Evolutionary conservation across 2,888 invertebrate genomes (phyloP).

Genomic region (Pycnomerus fuliginosus): DNA sequence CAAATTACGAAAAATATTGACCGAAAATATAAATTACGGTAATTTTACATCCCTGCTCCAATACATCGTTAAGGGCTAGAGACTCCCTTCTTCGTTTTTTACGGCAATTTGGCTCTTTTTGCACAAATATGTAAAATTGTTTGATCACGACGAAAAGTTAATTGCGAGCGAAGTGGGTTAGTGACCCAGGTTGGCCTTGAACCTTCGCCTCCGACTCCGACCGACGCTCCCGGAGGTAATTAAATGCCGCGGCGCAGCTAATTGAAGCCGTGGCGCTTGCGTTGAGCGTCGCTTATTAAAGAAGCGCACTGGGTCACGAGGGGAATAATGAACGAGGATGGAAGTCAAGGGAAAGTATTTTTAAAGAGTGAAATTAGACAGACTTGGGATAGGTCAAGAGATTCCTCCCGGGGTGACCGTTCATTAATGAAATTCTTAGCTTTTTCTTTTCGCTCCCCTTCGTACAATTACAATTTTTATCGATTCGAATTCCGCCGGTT

Average conservation of each 20-base stretch:
- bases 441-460: conserved; percentile 1
- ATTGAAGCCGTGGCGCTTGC: conserved; percentile 50
- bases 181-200: conserved; percentile 47
- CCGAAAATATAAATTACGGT: too few species aligned
- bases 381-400: conserved; percentile 50
- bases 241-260: conserved; percentile 51
- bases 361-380: conserved; percentile 53
- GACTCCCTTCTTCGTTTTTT: too few species aligned
- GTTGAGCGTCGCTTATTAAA: conserved; percentile 49
- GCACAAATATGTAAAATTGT: not conserved
- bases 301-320: conserved; percentile 51
- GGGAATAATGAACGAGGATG: conserved; percentile 51
- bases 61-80: too few species aligned
- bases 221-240: conserved; percentile 50
- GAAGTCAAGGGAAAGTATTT: conserved; percentile 53
- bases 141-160: conserved; percentile 5
- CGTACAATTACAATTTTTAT: too few species aligned
- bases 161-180: conserved; percentile 41
- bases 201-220: conserved; percentile 40
- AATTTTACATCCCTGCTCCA: too few species aligned
- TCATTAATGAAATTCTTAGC: conserved; percentile 28
- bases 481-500: too few species aligned
- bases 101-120: too few species aligned
- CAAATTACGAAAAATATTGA: too few species aligned
- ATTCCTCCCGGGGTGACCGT: conserved; percentile 36